These are phyloP conservation scores for Drosophila arizonae DNA, from an alignment of 1,140 invertebrate genomes.

Conservation along the genomic window DNA sequence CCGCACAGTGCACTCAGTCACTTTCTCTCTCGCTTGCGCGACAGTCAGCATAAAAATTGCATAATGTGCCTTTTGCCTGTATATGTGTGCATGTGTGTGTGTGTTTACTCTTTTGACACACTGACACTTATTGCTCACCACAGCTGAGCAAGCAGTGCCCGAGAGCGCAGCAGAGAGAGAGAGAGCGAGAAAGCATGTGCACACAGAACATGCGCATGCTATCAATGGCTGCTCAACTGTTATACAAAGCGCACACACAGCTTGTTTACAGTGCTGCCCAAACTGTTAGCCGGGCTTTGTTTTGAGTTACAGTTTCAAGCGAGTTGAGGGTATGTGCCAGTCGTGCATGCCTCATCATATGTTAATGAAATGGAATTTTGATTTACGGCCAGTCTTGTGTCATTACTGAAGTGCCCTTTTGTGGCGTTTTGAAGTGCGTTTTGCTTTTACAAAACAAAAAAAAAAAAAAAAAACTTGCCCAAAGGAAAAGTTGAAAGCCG, in stretches of 20 bases:
- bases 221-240: conserved; percentile 53
- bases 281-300: conserved; percentile 34
- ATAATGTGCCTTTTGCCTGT: conserved; percentile 52
- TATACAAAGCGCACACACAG: conserved; percentile 42
- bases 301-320: not conserved
- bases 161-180: conserved; percentile 3
- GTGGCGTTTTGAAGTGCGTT: conserved; percentile 45
- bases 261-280: conserved; percentile 67
- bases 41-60: conserved; percentile 74
- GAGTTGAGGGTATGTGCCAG: conserved; percentile 10
- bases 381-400: conserved; percentile 4
- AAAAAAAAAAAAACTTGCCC: conserved; percentile 16
- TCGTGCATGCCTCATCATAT: not conserved
- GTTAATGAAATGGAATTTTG: not conserved
- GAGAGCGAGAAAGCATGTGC: conserved; percentile 1
- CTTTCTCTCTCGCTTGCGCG: conserved; percentile 65
- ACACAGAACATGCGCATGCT: conserved; percentile 45
- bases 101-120: conserved; percentile 60
- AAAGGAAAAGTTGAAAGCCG: conserved; percentile 10
- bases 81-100: conserved; percentile 26
- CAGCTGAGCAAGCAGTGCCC: conserved; percentile 7
- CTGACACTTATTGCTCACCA: conserved; percentile 69
- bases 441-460: conserved; percentile 37
- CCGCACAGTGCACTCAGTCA: conserved; percentile 24
- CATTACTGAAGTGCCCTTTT: conserved; percentile 22